Percentiles rank a stretch among this genome's conserved stretches.
Conservation (phyloP, 2,888 invertebrate genomes). For the Embidobia sp. region DNA sequence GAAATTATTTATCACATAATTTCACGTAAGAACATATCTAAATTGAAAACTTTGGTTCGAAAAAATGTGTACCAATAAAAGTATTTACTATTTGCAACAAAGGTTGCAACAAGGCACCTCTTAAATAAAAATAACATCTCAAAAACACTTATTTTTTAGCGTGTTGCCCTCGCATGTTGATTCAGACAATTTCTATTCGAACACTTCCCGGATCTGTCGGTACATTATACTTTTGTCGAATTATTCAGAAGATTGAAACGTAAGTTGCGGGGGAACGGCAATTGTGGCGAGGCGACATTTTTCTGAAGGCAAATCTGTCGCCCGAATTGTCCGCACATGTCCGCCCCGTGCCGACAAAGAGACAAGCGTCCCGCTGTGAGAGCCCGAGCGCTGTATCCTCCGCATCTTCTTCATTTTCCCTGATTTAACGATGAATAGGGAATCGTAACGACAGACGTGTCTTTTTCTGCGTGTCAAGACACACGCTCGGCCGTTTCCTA, state of each 20-base stretch:
- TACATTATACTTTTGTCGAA: constrained; percentile 49
- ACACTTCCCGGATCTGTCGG: constrained; percentile 28
- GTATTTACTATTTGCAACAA: too few relatives aligned
- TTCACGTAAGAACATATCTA: too few relatives aligned
- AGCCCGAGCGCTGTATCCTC: constrained; percentile 65
- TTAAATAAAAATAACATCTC: too few relatives aligned
- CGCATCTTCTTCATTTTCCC: constrained; percentile 57
- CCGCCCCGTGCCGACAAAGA: constrained; percentile 78
- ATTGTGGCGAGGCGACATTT: constrained; percentile 71
- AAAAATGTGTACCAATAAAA: too few relatives aligned
- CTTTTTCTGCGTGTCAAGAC: constrained; percentile 45
- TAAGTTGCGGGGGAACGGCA: constrained; percentile 60
- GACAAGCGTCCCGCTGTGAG: constrained; percentile 72
- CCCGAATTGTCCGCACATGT: constrained; percentile 81
- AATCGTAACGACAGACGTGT: constrained; percentile 51
- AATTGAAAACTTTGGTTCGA: too few relatives aligned
- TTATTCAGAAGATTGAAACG: constrained; percentile 59
- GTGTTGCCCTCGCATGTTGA: background rate
- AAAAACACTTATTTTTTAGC: too few relatives aligned
- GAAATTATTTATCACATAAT: too few relatives aligned
- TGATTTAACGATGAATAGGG: constrained; percentile 25
- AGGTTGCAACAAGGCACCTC: too few relatives aligned
- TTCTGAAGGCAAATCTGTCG: constrained; percentile 78
- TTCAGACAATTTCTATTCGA: background rate
- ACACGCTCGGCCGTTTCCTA: constrained; percentile 40